Conservation (phyloP, 2,113 vertebrate species). For the Tragulus kanchil region DNA sequence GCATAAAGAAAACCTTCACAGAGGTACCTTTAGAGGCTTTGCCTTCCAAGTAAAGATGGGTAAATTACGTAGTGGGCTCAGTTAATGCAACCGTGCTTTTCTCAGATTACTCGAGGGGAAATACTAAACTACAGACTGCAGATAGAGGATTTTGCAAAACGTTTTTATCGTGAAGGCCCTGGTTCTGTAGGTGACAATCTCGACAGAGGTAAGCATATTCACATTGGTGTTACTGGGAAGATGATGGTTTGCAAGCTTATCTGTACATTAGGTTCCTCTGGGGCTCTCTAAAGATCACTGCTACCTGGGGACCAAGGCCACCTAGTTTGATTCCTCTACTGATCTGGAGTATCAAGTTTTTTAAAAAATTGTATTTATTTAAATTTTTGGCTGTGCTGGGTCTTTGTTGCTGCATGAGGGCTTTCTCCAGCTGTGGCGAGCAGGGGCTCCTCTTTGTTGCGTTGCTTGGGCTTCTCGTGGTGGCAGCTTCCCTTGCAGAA, state of each 20-base stretch:
- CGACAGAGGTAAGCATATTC: slow-evolving; percentile 91
- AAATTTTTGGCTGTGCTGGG: too few relatives aligned
- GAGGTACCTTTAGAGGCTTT: slow-evolving; percentile 87
- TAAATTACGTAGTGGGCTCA: not conserved
- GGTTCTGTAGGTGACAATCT: slow-evolving; percentile 94
- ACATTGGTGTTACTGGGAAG: not conserved
- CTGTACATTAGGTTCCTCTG: not conserved
- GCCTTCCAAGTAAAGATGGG: not conserved
- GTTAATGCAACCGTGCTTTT: not conserved
- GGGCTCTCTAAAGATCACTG: not conserved
- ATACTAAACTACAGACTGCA: slow-evolving; percentile 88
- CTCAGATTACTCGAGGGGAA: slow-evolving; percentile 92
- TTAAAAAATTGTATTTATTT: not conserved
- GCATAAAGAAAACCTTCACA: slow-evolving; percentile 93
- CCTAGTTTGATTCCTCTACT: too few relatives aligned
- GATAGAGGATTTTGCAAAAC: slow-evolving; percentile 89
- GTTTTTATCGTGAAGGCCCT: slow-evolving; percentile 91
- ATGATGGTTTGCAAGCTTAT: too few relatives aligned
- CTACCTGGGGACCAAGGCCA: not conserved
- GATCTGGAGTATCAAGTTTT: too few relatives aligned
- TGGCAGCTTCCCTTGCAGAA: not conserved
- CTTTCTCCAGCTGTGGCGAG: not conserved
- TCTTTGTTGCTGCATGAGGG: not conserved
- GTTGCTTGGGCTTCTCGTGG: not conserved
- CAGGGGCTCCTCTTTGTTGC: not conserved